These are phyloP conservation scores for Lasiurus borealis DNA, from an alignment of 2,113 vertebrate species.

Conservation along the genomic window DNA sequence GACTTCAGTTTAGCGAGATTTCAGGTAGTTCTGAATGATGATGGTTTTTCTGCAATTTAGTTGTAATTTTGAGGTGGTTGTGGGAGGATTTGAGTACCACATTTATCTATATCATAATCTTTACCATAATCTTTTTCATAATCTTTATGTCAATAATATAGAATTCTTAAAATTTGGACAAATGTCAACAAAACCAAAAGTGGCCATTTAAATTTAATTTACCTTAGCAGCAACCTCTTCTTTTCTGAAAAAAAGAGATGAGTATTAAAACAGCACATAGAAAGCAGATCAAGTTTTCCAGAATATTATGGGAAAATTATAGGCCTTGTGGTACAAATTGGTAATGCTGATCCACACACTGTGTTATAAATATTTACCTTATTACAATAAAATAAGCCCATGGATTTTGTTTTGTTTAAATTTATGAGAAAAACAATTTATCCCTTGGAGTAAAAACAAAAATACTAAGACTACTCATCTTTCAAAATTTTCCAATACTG, in stretches of 20 bases:
- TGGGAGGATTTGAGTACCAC: neutral
- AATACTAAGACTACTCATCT: neutral
- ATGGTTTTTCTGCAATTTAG: neutral
- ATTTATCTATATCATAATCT: neutral
- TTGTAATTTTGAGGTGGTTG: neutral
- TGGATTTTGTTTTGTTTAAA: neutral
- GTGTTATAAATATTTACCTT: neutral
- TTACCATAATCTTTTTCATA: neutral
- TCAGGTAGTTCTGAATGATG: neutral
- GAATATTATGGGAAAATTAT: neutral
- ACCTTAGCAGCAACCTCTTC: neutral
- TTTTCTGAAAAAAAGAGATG: slow-evolving; percentile 1
- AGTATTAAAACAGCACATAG: neutral
- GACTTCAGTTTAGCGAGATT: neutral
- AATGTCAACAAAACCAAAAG: slow-evolving; percentile 68
- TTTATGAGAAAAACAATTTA: slow-evolving; percentile 18
- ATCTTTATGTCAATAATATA: neutral
- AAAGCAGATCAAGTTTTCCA: slow-evolving; percentile 4
- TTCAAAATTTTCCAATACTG: neutral
- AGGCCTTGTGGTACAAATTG: neutral
- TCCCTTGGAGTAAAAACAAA: neutral
- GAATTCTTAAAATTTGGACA: slow-evolving; percentile 31
- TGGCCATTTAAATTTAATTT: slow-evolving; percentile 38
- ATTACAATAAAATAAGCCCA: neutral
- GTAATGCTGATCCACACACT: neutral